A percentile compares a stretch with the other conserved stretches of the same genome.
Evolutionary conservation across 2,888 invertebrate genomes (phyloP).

Genomic region (Drosophila rubida): DNA sequence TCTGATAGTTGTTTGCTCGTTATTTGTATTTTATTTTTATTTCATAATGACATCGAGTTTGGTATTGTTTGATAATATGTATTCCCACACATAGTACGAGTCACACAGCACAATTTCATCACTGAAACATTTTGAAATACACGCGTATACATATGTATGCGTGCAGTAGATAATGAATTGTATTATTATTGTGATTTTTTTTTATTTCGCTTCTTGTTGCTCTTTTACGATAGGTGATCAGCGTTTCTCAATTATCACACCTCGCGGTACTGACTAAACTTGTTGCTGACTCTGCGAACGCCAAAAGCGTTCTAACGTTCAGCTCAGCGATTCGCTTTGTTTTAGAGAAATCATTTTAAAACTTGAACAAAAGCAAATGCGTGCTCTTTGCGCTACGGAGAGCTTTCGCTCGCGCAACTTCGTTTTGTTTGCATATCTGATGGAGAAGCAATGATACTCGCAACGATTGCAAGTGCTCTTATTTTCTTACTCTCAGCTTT

Average conservation of each 20-base stretch:
- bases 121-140: conserved; percentile 10
- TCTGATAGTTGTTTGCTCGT: background rate
- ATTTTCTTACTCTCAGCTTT: background rate
- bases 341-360: conserved; percentile 31
- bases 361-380: conserved; percentile 11
- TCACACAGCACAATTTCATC: conserved; percentile 31
- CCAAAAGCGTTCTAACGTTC: conserved; percentile 46
- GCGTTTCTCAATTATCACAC: conserved; percentile 26
- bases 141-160: conserved; percentile 2
- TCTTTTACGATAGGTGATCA: conserved; percentile 6
- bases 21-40: background rate
- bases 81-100: conserved; percentile 6
- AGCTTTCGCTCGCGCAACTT: conserved; percentile 19
- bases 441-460: background rate
- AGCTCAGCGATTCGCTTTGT: conserved; percentile 23
- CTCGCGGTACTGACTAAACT: background rate
- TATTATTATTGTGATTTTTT: conserved; percentile 16
- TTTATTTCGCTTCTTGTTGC: background rate
- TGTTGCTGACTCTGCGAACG: conserved; percentile 36
- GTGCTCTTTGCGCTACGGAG: conserved; percentile 8
- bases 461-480: background rate
- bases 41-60: background rate
- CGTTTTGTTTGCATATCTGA: background rate
- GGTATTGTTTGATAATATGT: background rate
- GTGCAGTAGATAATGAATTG: conserved; percentile 24